Base-by-base conservation (phyloP, 2,797 vertebrate genomes). In the Silurus lanzhouensis region DNA sequence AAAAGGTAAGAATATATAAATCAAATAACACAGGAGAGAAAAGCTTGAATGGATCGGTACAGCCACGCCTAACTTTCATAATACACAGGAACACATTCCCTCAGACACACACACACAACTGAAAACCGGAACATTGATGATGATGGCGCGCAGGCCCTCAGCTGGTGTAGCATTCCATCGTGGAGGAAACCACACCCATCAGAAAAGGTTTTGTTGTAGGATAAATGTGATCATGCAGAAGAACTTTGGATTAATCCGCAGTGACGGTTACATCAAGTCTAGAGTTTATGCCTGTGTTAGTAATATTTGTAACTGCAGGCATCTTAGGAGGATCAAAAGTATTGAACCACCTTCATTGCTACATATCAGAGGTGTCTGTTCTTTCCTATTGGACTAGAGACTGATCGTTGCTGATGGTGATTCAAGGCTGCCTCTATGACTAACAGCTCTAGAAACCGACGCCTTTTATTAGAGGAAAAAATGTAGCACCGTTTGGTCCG, bases 391-490 rank as follows among this genome's bases (percentile, higher is more conserved):
- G 10, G 44, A 70, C n/a, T 25, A 22, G 52, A 0, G 27, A 27
- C 13, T 58, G 25, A 25, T 52, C 70, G 72, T 46, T 64, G 75
- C 44, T 52, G 60, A 76, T n/a, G 68, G 17, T 84, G 68, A 84
- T 77, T 81, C 70, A 81, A 57, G 13, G 6, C 31, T 10, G 55
- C 3, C 55, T 63, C 61, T 2, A 13, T 84, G 83, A 84, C 31
- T 81, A 81, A 84, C 14, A 25, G 71, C 25, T 55, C 48, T 14
- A 3, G 7, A 81, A 57, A 84, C 52, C 8, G 25, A 55, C 9
- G 7, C 70, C 44, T 82, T 89, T 90, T 84, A 87, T 71, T 12
- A 87, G 82, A 48, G 80, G 84, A 84, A 88, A 66, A 75, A 86
- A 86, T 83, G 74, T 88, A 82, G 48, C 64, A 61, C 46, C 31